These are phyloP conservation scores for Aphis craccivora DNA, from an alignment of 1,140 invertebrate species.

Conservation along the genomic window DNA sequence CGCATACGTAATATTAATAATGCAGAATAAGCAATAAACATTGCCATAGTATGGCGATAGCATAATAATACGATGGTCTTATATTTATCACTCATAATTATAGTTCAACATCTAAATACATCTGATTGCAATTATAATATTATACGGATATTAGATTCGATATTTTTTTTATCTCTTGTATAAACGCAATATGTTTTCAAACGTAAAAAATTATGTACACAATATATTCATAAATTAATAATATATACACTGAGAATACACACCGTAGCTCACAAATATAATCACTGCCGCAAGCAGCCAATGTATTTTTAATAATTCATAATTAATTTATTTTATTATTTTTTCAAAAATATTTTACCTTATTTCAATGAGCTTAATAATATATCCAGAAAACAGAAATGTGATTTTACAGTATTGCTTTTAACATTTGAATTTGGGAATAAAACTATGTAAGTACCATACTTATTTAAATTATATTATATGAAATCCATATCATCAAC, in stretches of 20 bases:
- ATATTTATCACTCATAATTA: slow-evolving; percentile 18
- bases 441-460: neutral
- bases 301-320: neutral
- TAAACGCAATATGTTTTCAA: neutral
- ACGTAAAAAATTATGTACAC: neutral
- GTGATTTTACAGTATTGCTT: too few relatives aligned
- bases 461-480: neutral
- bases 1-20: neutral
- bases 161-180: neutral
- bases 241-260: neutral
- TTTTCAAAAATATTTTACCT: neutral
- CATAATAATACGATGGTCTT: neutral
- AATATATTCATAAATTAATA: neutral
- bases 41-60: neutral
- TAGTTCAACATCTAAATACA: neutral
- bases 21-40: slow-evolving; percentile 17
- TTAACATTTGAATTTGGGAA: neutral
- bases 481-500: too few relatives aligned
- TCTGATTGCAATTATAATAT: slow-evolving; percentile 4
- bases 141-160: neutral
- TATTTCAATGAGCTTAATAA: neutral
- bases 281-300: neutral
- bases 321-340: neutral
- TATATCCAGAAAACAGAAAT: too few relatives aligned
- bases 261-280: neutral